A percentile compares a stretch with the other conserved stretches of the same genome.
Evolutionary conservation across 1,140 invertebrate genomes (phyloP).

Genomic region (Heliothis virescens): DNA sequence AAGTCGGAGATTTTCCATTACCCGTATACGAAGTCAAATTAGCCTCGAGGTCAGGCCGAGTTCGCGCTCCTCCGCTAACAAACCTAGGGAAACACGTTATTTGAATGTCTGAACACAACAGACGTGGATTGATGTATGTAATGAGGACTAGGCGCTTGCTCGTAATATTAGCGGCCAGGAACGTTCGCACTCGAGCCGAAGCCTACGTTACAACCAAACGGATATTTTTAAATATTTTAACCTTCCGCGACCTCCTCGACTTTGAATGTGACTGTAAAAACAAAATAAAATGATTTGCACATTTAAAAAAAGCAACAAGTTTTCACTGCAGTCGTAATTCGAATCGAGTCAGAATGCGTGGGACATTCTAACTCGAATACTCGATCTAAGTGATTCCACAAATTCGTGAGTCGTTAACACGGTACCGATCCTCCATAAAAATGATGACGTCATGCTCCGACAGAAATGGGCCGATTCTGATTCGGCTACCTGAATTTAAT

Average conservation of each 20-base stretch:
- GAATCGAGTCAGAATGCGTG: constrained; percentile 13
- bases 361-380: constrained; percentile 34
- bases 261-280: constrained; percentile 20
- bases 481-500: constrained; percentile 37
- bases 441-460: constrained; percentile 8
- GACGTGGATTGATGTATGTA: constrained; percentile 46
- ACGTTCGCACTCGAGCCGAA: neutral
- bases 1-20: constrained; percentile 60
- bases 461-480: constrained; percentile 22
- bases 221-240: constrained; percentile 34
- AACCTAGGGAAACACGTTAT: constrained; percentile 61
- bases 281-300: constrained; percentile 4
- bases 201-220: constrained; percentile 15
- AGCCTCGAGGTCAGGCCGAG: constrained; percentile 58
- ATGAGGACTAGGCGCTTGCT: constrained; percentile 36
- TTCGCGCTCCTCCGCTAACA: constrained; percentile 61
- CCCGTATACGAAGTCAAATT: constrained; percentile 64
- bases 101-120: constrained; percentile 56
- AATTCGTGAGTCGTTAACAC: constrained; percentile 35
- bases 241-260: constrained; percentile 21
- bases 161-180: neutral
- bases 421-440: constrained; percentile 29
- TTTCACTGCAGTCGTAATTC: constrained; percentile 19
- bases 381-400: constrained; percentile 29
- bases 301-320: constrained; percentile 16